Evolutionary conservation across 2,888 invertebrate genomes (phyloP).

Genomic region (Rotaria sp.): DNA sequence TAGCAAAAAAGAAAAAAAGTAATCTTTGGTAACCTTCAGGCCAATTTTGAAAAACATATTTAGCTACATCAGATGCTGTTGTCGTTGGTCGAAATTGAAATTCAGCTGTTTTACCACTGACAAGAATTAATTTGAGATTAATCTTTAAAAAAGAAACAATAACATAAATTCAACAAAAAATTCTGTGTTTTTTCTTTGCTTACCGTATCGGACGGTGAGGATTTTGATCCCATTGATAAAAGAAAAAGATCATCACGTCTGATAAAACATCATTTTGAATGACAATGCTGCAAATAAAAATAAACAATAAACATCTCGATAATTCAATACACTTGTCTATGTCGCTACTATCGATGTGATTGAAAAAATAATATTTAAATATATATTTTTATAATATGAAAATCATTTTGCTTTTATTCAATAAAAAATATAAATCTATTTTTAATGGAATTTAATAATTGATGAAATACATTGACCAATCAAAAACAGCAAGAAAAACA

Average conservation of each 20-base stretch:
- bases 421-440: background rate
- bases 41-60: slow-evolving; percentile 98
- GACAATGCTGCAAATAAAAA: background rate
- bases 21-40: slow-evolving; percentile 71
- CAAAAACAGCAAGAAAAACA: background rate
- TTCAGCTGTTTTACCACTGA: slow-evolving; percentile 97
- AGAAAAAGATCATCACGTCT: background rate
- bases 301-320: background rate
- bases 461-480: background rate
- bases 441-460: background rate
- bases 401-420: background rate
- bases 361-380: too few species aligned
- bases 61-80: slow-evolving; percentile 95
- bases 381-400: too few species aligned
- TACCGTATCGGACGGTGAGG: background rate
- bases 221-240: slow-evolving; percentile 17
- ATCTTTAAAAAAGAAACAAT: slow-evolving; percentile 67
- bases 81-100: slow-evolving; percentile 84
- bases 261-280: background rate
- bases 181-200: background rate
- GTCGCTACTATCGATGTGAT: background rate
- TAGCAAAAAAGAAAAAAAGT: too few species aligned
- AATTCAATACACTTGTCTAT: background rate
- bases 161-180: background rate
- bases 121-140: slow-evolving; percentile 91